Percentiles rank a stretch among this genome's conserved stretches.
Conservation (phyloP, 1,140 invertebrate genomes). For the Drosophila serrata region DNA sequence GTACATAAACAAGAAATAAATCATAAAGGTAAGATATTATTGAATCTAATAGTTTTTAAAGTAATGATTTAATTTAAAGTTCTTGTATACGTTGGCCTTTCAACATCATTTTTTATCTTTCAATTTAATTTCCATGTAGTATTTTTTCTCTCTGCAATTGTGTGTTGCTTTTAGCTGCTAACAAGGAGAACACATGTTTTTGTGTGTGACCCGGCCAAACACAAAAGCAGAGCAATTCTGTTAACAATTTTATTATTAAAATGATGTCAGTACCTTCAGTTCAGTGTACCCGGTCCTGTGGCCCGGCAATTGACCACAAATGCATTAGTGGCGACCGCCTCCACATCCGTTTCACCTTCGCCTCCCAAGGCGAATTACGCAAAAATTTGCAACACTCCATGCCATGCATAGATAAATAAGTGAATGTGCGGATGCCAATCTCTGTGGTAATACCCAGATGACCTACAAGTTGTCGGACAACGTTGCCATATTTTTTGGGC, state of each 20-base stretch:
- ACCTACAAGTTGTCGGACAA: constrained; percentile 47
- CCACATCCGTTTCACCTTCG: constrained; percentile 6
- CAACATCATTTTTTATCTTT: not conserved
- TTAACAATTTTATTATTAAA: constrained; percentile 84
- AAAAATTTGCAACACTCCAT: constrained; percentile 40
- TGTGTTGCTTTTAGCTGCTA: constrained; percentile 44
- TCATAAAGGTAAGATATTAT: not conserved
- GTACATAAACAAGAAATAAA: not conserved
- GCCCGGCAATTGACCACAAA: constrained; percentile 65
- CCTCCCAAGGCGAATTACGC: constrained; percentile 39
- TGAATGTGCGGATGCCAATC: constrained; percentile 33
- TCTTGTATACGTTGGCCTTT: not conserved
- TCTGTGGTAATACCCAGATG: constrained; percentile 37
- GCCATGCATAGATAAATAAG: constrained; percentile 44
- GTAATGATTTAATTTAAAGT: not conserved
- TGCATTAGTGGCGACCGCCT: constrained; percentile 63
- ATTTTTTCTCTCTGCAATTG: constrained; percentile 15
- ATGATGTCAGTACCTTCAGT: constrained; percentile 53
- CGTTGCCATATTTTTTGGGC: constrained; percentile 7
- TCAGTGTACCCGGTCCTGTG: constrained; percentile 30
- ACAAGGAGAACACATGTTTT: constrained; percentile 81
- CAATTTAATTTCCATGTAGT: not conserved
- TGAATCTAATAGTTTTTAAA: no score
- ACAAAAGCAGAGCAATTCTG: constrained; percentile 80
- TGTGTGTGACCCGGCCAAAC: constrained; percentile 44